Percentiles rank a stretch among this genome's conserved stretches.
Conservation (phyloP, 2,888 invertebrate genomes). For the Geophilus truncorum region DNA sequence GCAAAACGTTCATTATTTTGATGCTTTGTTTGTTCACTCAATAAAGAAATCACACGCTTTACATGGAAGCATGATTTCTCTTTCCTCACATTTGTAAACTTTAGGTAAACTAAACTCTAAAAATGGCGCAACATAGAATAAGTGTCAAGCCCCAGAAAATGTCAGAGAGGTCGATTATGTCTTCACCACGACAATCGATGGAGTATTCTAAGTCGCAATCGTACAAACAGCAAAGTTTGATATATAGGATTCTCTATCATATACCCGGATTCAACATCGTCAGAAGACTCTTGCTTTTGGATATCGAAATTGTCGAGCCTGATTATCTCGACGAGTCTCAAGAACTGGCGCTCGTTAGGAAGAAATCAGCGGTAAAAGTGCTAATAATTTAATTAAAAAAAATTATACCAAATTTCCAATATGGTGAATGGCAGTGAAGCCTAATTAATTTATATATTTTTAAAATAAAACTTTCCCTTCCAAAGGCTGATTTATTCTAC, state of each 20-base stretch:
- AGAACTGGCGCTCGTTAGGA: not conserved
- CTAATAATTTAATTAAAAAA: not conserved
- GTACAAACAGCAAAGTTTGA: not conserved
- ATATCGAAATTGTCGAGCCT: not conserved
- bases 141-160: too few species aligned
- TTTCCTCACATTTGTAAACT: too few species aligned
- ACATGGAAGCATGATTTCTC: too few species aligned
- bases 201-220: not conserved
- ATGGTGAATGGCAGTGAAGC: too few species aligned
- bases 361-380: not conserved
- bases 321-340: not conserved
- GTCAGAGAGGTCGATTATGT: too few species aligned
- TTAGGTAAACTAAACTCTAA: too few species aligned
- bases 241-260: not conserved
- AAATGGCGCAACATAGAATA: too few species aligned
- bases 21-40: not conserved
- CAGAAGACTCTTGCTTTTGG: not conserved
- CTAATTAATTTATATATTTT: not conserved
- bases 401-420: too few species aligned
- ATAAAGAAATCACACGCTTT: too few species aligned
- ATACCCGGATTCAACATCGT: not conserved
- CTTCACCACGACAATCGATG: not conserved
- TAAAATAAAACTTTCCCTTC: too few species aligned
- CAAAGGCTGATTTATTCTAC: not conserved
- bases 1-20: too few species aligned